phyloP scores from a whole-genome alignment of 2,797 vertebrate species.

The Anolis apletophallus region DNA sequence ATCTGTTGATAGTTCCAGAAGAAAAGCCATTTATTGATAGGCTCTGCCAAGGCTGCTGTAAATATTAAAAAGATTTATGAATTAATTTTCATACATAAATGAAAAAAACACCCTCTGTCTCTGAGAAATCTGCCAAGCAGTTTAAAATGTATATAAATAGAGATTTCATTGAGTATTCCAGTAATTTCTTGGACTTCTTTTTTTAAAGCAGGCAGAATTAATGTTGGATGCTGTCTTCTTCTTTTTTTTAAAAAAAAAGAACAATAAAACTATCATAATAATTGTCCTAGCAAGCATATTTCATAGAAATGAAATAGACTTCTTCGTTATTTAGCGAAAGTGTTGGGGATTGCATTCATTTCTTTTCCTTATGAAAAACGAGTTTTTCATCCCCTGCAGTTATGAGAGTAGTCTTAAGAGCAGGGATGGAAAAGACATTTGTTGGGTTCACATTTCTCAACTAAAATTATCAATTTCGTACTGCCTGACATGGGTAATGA shows the following conservation, averaged over 20 bases:
- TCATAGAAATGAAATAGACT: constrained; percentile 51
- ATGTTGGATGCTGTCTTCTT: constrained; percentile 52
- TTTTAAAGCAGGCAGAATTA: constrained; percentile 57
- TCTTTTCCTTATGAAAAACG: constrained; percentile 43
- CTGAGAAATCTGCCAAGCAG: constrained; percentile 59
- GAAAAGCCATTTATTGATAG: constrained; percentile 68
- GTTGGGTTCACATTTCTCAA: not conserved
- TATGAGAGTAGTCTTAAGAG: not conserved
- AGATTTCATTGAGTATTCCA: constrained; percentile 63
- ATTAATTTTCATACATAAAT: constrained; percentile 78
- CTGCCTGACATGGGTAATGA: not conserved
- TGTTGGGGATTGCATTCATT: constrained; percentile 41
- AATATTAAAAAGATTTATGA: constrained; percentile 77
- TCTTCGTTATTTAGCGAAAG: constrained; percentile 26
- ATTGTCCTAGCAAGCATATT: constrained; percentile 47
- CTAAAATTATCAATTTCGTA: not conserved
- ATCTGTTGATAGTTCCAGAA: constrained; percentile 63
- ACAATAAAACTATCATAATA: constrained; percentile 59
- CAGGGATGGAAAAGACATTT: not conserved
- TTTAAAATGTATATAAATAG: constrained; percentile 62
- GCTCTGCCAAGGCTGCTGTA: constrained; percentile 67
- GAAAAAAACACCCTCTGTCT: constrained; percentile 66
- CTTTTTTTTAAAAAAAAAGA: constrained; percentile 38
- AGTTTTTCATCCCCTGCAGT: constrained; percentile 14
- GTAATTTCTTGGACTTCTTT: constrained; percentile 19